A percentile compares a stretch with the other conserved stretches of the same genome.
Conservation (phyloP, 1,140 invertebrate species). For the Latrodectus geometricus region DNA sequence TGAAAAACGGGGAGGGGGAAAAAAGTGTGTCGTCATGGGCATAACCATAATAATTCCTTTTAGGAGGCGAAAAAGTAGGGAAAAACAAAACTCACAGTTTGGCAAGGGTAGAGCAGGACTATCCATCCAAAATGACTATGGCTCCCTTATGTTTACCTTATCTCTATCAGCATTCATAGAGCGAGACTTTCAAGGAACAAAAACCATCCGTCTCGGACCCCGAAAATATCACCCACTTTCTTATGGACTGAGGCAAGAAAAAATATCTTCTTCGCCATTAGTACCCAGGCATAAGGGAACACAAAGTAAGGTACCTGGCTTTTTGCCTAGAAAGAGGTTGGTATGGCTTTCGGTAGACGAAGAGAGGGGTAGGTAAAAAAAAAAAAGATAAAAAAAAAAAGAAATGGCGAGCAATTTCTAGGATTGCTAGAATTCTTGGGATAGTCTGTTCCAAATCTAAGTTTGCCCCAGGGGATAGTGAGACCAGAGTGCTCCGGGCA, state of each 20-base stretch:
- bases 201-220: neutral
- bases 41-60: neutral
- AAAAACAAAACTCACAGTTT: neutral
- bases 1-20: neutral
- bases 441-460: constrained; percentile 5
- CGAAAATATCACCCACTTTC: neutral
- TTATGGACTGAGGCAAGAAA: neutral
- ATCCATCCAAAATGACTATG: neutral
- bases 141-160: neutral
- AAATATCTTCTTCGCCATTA: neutral
- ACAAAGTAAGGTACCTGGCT: neutral
- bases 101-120: neutral
- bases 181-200: neutral
- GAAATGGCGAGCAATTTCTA: constrained; percentile 8
- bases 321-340: neutral
- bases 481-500: neutral
- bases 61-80: neutral
- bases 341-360: neutral
- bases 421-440: constrained; percentile 9
- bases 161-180: neutral
- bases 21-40: neutral
- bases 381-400: neutral
- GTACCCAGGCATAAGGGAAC: neutral
- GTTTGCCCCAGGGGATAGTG: neutral
- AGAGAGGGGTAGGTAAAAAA: neutral